Evolutionary conservation across 2,888 invertebrate species (phyloP), one percentile per base, ranked within the genome.

Genomic region (Drosophila flavopinicola): DNA sequence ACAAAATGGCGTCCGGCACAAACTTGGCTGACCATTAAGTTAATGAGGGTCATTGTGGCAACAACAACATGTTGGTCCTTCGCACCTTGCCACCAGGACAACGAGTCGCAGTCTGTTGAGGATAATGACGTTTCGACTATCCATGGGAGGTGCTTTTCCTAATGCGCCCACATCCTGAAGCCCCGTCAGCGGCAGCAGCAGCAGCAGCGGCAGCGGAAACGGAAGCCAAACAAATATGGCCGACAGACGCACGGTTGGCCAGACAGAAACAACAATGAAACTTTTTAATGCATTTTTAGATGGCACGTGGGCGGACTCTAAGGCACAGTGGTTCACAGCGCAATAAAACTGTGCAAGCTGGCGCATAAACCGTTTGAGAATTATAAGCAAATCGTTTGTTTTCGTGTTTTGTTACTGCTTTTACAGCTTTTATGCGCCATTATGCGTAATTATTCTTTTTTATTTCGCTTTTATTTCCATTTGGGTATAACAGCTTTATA

Each of bases 161-260:
- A n/a, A n/a, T n/a, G n/a, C n/a, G n/a, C n/a, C n/a, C n/a, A n/a
- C n/a, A n/a, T n/a, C n/a, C 74, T 65, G 74, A 76, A 77, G 79
- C 84, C 83, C 66, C 53, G 60, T 44, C 30, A 44, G 11, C 10
- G 11, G 29, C 23, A 33, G 51, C 37, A 48, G 48, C 44, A 45
- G 51, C 47, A 23, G 27, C 64, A 44, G 24, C 32, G 13, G 11
- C 39, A 5, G 32, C 53, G 79, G 84, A 79, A 79, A 68, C 84
- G 77, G 84, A 79, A 79, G 75, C 72, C 78, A 83, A 79, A 79
- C 79, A 79, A 79, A 79, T 79, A 79, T 83, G 84, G 75, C 83
- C 74, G 74, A 64, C 83, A 70, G 74, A 64, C 76, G 47, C 74
- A 71, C 59, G 61, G 37, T 42, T 52, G 51, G 49, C 24, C 56